Base-by-base conservation (phyloP, 2,888 invertebrate genomes). In the Lasioglossum villosulum region DNA sequence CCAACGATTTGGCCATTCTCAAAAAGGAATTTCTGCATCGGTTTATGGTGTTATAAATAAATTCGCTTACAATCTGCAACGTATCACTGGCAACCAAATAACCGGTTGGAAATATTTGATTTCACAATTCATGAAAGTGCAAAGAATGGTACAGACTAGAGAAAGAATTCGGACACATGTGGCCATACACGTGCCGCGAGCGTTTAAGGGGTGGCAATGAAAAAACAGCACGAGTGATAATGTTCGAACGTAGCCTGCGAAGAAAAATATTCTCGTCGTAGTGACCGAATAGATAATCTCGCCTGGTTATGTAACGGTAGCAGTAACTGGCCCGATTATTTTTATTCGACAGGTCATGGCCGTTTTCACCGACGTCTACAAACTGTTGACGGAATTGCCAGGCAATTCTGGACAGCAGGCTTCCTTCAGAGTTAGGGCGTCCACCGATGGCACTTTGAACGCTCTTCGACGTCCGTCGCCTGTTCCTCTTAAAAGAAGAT, bases 341-440 rank as follows among this genome's bases (percentile, higher is more conserved):
- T 90, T 81, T 84, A 85, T 88, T 89, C 75, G 87, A 88, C 93
- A 98, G 97, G 98, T 98, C 2, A 96, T 96, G 95, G 96, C 96
- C 14, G 97, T 98, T 5, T 98, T 98, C 93, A 96, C 97, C n/a
- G 97, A 98, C 93, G 96, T 97, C 0, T 84, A 89, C 56, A 88
- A 93, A 91, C 68, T 94, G 91, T 77, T 95, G 83, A 93, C 93
- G 90, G 91, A 94, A 93, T 91, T 90, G 93, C 93, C 89, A 92
- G 96, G 73, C 94, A 95, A 81, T 94, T 95, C 90, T 94, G 96
- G 80, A 95, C 90, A 96, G 90, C 95, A 42, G 89, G 92, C 37
- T 81, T 97, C 97, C 89, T 98, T 98, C 95, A 96, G 98, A 19
- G 97, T 96, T 73, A 96, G 98, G 70, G 98, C 98, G 71, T 97